phyloP scores from a whole-genome alignment of 2,113 vertebrate species.

The Gasterosteus aculeatus region DNA sequence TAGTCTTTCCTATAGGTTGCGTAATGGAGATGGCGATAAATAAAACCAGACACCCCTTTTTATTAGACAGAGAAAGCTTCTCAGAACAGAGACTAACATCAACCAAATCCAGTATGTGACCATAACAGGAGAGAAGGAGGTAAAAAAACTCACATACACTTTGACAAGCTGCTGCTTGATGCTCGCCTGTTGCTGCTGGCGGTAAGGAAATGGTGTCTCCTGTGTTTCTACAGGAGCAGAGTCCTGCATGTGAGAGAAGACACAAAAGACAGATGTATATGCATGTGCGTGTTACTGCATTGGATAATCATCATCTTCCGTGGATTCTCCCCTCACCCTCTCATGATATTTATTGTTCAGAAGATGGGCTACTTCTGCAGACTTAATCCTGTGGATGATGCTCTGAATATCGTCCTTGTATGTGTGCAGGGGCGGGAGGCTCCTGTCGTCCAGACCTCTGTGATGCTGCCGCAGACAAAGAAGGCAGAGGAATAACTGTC shows the following conservation, averaged over 20 bases:
- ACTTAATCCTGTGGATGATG: conserved; percentile 74
- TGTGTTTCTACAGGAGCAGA: conserved; percentile 57
- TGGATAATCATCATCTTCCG: background rate
- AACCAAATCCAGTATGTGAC: conserved; percentile 56
- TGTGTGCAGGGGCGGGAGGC: conserved; percentile 41
- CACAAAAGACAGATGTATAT: conserved; percentile 11
- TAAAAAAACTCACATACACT: conserved; percentile 78
- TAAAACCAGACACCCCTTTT: conserved; percentile 63
- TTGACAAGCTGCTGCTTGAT: conserved; percentile 79
- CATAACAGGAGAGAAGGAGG: conserved; percentile 69
- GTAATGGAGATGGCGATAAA: conserved; percentile 62
- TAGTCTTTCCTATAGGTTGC: conserved; percentile 45
- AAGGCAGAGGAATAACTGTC: background rate
- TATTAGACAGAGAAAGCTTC: conserved; percentile 59
- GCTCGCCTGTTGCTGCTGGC: conserved; percentile 71
- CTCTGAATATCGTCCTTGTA: conserved; percentile 65
- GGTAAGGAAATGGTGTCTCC: conserved; percentile 63
- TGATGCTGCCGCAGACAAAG: conserved; percentile 50
- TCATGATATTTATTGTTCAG: conserved; percentile 61
- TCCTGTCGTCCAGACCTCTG: conserved; percentile 57
- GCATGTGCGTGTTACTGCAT: background rate
- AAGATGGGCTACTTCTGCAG: conserved; percentile 61
- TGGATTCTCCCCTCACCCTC: conserved; percentile 58
- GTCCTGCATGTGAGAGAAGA: conserved; percentile 58
- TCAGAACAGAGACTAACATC: conserved; percentile 62